phyloP scores from a whole-genome alignment of 53 echinoderm and acorn worm species.

The Apostichopus leukothele region DNA sequence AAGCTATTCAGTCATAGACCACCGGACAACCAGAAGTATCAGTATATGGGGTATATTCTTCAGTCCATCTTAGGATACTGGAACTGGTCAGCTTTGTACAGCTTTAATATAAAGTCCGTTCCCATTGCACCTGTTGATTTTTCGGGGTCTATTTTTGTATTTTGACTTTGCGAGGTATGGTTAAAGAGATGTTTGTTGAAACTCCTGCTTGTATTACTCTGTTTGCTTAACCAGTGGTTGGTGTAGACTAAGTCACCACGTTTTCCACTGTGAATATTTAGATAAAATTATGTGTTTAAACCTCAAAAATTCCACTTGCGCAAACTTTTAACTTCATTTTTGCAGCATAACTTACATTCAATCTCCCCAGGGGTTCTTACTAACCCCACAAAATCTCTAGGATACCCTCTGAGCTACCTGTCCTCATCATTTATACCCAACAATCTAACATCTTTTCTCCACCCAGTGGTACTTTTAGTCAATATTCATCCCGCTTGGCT shows the following conservation, averaged over 20 bases:
- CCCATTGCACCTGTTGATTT: background rate
- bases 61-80: too few relatives aligned
- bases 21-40: too few relatives aligned
- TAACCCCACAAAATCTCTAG: background rate
- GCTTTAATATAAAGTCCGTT: too few relatives aligned
- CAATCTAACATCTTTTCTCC: constrained; percentile 15
- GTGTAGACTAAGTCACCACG: background rate
- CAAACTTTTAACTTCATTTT: background rate
- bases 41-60: too few relatives aligned
- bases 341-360: background rate
- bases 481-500: background rate
- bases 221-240: constrained; percentile 40
- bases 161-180: background rate
- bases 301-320: constrained; percentile 13
- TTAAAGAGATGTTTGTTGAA: background rate
- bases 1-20: too few relatives aligned
- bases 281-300: constrained; percentile 4
- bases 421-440: background rate
- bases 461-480: background rate
- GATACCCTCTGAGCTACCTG: background rate
- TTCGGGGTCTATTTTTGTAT: background rate
- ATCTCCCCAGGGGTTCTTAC: constrained; percentile 31
- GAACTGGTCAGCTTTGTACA: too few relatives aligned
- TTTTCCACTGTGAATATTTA: constrained; percentile 17
- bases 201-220: background rate